Percentiles rank a stretch among this genome's conserved stretches.
phyloP scores from a whole-genome alignment of 1,140 invertebrate genomes.

The Leptonema lineaticorne region DNA sequence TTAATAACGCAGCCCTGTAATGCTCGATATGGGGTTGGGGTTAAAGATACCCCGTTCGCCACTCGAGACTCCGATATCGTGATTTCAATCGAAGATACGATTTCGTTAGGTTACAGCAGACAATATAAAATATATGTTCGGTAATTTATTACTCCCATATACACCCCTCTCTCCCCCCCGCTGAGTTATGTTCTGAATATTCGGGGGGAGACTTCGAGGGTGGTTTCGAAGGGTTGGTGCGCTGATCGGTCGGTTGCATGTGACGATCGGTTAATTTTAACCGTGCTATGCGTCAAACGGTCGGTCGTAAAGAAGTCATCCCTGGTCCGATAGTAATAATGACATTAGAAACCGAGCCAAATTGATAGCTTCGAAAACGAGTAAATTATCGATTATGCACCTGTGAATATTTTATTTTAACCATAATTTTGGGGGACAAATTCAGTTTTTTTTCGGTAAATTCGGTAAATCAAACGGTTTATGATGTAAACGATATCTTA shows the following conservation, averaged over 20 bases:
- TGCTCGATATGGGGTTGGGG: too few species aligned
- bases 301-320: slow-evolving; percentile 21
- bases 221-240: slow-evolving; percentile 12
- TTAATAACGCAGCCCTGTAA: too few species aligned
- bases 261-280: slow-evolving; percentile 31
- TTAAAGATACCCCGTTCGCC: background rate
- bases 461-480: background rate
- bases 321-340: background rate
- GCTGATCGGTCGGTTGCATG: slow-evolving; percentile 32
- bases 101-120: slow-evolving; percentile 32
- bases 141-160: slow-evolving; percentile 38
- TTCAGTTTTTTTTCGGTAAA: background rate
- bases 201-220: background rate
- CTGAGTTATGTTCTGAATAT: background rate
- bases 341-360: slow-evolving; percentile 4
- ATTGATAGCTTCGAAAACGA: slow-evolving; percentile 11
- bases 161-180: background rate
- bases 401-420: background rate
- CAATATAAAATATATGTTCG: slow-evolving; percentile 42
- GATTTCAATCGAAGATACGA: slow-evolving; percentile 40
- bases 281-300: slow-evolving; percentile 27
- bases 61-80: slow-evolving; percentile 25
- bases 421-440: background rate
- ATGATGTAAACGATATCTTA: background rate
- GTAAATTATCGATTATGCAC: slow-evolving; percentile 2